Conservation (phyloP, 1,140 invertebrate genomes). For the Radopholus similis region DNA sequence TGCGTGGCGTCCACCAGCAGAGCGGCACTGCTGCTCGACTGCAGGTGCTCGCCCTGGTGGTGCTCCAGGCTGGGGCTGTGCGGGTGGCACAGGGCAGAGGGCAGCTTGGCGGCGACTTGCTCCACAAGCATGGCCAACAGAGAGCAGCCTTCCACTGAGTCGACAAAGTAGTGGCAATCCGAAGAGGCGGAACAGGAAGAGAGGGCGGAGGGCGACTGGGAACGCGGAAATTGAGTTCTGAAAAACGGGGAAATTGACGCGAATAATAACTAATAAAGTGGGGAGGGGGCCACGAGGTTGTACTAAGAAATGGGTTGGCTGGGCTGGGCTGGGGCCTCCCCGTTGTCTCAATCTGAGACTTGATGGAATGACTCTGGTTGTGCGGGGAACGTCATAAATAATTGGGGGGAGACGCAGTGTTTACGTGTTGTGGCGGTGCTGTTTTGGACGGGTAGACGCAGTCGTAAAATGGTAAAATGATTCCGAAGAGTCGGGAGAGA, state of each 20-base stretch:
- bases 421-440: too few relatives aligned
- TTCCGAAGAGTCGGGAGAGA: too few relatives aligned
- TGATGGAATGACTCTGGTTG: too few relatives aligned
- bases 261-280: not conserved
- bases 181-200: not conserved
- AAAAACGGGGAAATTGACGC: not conserved
- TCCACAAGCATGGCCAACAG: slow-evolving; percentile 44
- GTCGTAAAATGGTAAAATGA: too few relatives aligned
- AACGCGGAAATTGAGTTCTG: not conserved
- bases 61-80: not conserved
- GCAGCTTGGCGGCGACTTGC: slow-evolving; percentile 31
- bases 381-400: too few relatives aligned
- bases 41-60: not conserved
- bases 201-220: not conserved
- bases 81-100: not conserved
- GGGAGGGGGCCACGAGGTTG: not conserved
- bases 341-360: too few relatives aligned
- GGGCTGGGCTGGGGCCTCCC: too few relatives aligned
- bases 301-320: too few relatives aligned
- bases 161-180: slow-evolving; percentile 34
- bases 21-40: not conserved
- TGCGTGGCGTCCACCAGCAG: not conserved
- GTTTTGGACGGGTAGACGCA: too few relatives aligned
- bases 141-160: slow-evolving; percentile 41
- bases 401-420: too few relatives aligned